Evolutionary conservation across 2,797 vertebrate genomes (phyloP), one percentile per base, ranked within the genome.

Genomic region (Aphelocoma californica): DNA sequence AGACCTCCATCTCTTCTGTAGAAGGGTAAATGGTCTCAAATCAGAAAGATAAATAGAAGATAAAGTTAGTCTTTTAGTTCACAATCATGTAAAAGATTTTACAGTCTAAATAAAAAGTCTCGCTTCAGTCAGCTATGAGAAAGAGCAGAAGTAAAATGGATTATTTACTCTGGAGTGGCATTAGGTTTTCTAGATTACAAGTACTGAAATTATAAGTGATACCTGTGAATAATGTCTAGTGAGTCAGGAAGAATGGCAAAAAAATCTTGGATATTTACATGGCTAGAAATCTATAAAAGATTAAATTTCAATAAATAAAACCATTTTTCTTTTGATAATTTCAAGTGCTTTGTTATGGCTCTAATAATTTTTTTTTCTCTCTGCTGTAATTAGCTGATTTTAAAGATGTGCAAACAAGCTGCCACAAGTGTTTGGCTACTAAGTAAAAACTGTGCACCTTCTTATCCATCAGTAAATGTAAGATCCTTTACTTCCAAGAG

Each of bases 401-500:
- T 78, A 86, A 86, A 90, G 94, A 86, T 0, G 1, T 81, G 83
- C 75, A 93, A 95, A 86, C 96, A 97, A 96, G 96, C 88, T 95
- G 80, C 83, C 90, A 95, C 96, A 96, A 81, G 95, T 44, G 51
- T 88, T 86, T 88, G 93, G 90, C 90, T 94, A 96, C 86, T 95
- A 92, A 79, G 58, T 84, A 97, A 95, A 95, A 96, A 83, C 54
- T 75, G 82, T 81, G 62, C 70, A 95, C 83, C 82, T 86, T 94
- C 88, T 58, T 72, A 94, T 86, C 93, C 92, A 95, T 88, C 90
- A 91, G 82, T 94, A 92, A 91, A 71, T 88, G 70, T 58, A 97
- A 96, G 93, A 97, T 95, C 92, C 79, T 96, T 95, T 97, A 81
- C 66, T 94, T 95, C 70, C 92, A 95, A 90, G 62, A 94, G 92